phyloP scores from a whole-genome alignment of 2,888 invertebrate species.

The Xanthorhoe spadicearia region DNA sequence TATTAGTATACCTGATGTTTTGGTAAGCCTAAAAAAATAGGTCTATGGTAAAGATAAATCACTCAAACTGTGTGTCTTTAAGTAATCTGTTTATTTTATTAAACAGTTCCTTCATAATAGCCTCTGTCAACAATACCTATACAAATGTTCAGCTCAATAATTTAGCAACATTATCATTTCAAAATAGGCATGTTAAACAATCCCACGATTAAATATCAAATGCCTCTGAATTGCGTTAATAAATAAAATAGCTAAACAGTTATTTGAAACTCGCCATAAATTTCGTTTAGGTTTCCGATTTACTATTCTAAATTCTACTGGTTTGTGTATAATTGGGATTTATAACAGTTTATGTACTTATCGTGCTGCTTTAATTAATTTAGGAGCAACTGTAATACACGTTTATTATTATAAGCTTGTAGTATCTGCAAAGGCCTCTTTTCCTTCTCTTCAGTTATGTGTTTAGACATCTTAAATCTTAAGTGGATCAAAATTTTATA shows the following conservation, averaged over 20 bases:
- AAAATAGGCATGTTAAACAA: slow-evolving; percentile 48
- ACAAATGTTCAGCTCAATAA: slow-evolving; percentile 6
- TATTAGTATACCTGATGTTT: too few relatives aligned
- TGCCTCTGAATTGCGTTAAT: slow-evolving; percentile 45
- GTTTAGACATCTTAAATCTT: neutral
- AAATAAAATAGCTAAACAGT: slow-evolving; percentile 49
- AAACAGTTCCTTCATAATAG: neutral
- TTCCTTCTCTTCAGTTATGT: neutral
- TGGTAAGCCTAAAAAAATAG: too few relatives aligned
- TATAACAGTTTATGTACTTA: neutral
- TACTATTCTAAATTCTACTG: slow-evolving; percentile 28
- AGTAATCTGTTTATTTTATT: too few relatives aligned
- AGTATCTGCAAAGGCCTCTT: neutral
- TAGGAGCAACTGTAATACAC: neutral
- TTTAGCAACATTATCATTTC: slow-evolving; percentile 26
- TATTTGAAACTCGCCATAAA: slow-evolving; percentile 44
- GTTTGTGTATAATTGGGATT: slow-evolving; percentile 11
- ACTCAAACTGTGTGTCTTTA: too few relatives aligned
- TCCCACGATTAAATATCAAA: slow-evolving; percentile 56
- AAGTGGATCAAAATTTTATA: neutral
- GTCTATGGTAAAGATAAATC: too few relatives aligned
- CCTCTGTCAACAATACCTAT: neutral
- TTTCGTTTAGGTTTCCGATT: slow-evolving; percentile 39
- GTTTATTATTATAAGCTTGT: neutral
- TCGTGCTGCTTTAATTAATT: neutral